Conservation (phyloP, 2,888 invertebrate species). For the Steinernema carpocapsae region DNA sequence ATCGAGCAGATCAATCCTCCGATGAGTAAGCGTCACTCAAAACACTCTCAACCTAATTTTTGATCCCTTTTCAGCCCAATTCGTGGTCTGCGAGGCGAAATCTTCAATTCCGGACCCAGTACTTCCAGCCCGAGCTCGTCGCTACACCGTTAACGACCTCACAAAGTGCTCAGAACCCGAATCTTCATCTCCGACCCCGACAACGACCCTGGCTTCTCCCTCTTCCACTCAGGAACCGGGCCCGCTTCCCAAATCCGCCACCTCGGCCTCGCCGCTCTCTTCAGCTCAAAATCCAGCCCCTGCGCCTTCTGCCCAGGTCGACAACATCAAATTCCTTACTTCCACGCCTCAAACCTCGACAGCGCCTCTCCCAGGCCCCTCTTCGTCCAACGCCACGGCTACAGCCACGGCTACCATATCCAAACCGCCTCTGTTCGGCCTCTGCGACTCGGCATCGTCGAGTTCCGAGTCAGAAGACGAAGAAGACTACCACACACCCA, state of each 20-base stretch:
- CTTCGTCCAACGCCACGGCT: neutral
- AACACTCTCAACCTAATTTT: slow-evolving; percentile 6
- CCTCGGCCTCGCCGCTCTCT: slow-evolving; percentile 37
- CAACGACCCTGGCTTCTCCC: slow-evolving; percentile 1
- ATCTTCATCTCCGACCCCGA: slow-evolving; percentile 16
- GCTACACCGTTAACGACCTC: slow-evolving; percentile 38
- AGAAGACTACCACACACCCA: slow-evolving; percentile 9
- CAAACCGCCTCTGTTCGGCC: slow-evolving; percentile 1
- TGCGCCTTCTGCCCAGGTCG: slow-evolving; percentile 40
- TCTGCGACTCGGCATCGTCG: slow-evolving; percentile 26
- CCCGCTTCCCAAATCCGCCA: slow-evolving; percentile 49
- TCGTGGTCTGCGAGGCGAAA: slow-evolving; percentile 43
- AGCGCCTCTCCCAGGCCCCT: slow-evolving; percentile 32
- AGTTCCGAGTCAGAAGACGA: slow-evolving; percentile 19
- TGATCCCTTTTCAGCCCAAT: slow-evolving; percentile 49
- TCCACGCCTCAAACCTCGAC: slow-evolving; percentile 38
- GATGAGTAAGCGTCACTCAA: slow-evolving; percentile 60
- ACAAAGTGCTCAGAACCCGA: slow-evolving; percentile 31
- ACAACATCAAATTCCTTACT: slow-evolving; percentile 49
- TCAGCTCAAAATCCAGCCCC: slow-evolving; percentile 5
- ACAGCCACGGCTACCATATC: too few relatives aligned
- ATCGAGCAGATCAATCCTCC: slow-evolving; percentile 63
- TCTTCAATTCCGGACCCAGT: neutral
- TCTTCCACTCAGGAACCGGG: neutral
- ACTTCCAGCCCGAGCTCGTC: slow-evolving; percentile 30